Evolutionary conservation across 2,888 invertebrate species (phyloP).

Genomic region (Plusia festucae): DNA sequence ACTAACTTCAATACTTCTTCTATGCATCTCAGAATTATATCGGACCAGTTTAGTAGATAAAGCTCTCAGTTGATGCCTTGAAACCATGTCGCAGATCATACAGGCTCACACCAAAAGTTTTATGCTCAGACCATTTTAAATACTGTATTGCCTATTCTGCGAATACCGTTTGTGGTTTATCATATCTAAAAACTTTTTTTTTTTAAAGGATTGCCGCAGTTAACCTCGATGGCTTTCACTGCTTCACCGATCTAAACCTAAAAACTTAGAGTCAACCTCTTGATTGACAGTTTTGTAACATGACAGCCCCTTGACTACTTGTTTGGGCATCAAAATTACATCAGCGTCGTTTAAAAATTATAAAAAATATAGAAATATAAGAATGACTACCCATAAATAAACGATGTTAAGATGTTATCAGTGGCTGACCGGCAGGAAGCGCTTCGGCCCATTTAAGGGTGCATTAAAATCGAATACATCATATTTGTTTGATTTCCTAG

Average conservation of each 20-base stretch:
- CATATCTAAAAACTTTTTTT: too few relatives aligned
- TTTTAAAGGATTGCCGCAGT: too few relatives aligned
- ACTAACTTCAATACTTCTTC: conserved; percentile 67
- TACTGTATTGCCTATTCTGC: too few relatives aligned
- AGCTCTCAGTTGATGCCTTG: conserved; percentile 42
- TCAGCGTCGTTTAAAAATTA: conserved; percentile 79
- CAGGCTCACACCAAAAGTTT: conserved; percentile 73
- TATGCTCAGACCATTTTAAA: conserved; percentile 56
- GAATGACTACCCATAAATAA: conserved; percentile 83
- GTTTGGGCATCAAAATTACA: conserved; percentile 79
- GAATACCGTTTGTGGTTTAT: too few relatives aligned
- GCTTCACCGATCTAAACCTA: too few relatives aligned
- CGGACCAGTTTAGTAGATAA: conserved; percentile 55
- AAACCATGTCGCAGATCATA: not conserved
- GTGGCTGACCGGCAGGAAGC: conserved; percentile 83
- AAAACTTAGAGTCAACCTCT: conserved; percentile 67
- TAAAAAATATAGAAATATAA: conserved; percentile 66
- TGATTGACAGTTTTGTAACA: conserved; percentile 76
- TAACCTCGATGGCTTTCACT: too few relatives aligned
- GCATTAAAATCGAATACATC: conserved; percentile 90
- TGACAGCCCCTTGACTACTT: conserved; percentile 79
- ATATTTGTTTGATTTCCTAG: conserved; percentile 90
- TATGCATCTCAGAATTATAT: conserved; percentile 74
- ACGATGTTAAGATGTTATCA: conserved; percentile 85
- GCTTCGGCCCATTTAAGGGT: conserved; percentile 89